Evolutionary conservation across 2,113 vertebrate genomes (phyloP), one percentile per base, ranked within the genome.

Genomic region (Potamarius usumacintae): DNA sequence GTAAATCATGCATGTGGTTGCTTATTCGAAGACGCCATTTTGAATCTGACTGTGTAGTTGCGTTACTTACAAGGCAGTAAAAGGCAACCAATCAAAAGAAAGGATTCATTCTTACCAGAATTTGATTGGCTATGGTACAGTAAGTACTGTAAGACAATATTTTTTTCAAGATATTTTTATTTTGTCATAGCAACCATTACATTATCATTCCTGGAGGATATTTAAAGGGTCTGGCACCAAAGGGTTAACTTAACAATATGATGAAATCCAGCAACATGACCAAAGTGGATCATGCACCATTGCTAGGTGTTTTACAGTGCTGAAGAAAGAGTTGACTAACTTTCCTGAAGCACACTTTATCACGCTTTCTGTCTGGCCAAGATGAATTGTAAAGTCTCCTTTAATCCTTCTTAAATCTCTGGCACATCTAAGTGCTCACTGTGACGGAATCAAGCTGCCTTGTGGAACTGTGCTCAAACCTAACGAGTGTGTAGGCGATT

Each of bases 391-490:
- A 82, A 90, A 89, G 74, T 83, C 80, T 80, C n/a, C 18, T 80
- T 88, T 86, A 91, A 91, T 91, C 88, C 86, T n/a, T 88, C 63
- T 86, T 91, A 88, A 91, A 88, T 88, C 83, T 86, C 60, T 86
- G 86, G 74, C 80, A 86, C 81, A 88, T 89, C 80, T 84, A 86
- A 81, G 65, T 84, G 79, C 74, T 88, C 14, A 55, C 80, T 89
- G 86, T 55, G 82, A 90, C 30, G 80, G 87, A 87, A 87, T 85
- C 53, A 79, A 87, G 87, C 83, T 34, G 83, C 82, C 80, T 86
- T 80, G 85, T 2, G 48, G 86, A 90, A 86, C 57, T 85, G 69
- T 1, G 52, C 79, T 87, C 62, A 80, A 83, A 90, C 20, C 8
- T 77, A 57, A 30, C 22, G 27, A 60, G 53, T 67, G 78, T 85